Evolutionary conservation across 2,888 invertebrate genomes (phyloP).

Genomic region (Drosophila niveifrons): DNA sequence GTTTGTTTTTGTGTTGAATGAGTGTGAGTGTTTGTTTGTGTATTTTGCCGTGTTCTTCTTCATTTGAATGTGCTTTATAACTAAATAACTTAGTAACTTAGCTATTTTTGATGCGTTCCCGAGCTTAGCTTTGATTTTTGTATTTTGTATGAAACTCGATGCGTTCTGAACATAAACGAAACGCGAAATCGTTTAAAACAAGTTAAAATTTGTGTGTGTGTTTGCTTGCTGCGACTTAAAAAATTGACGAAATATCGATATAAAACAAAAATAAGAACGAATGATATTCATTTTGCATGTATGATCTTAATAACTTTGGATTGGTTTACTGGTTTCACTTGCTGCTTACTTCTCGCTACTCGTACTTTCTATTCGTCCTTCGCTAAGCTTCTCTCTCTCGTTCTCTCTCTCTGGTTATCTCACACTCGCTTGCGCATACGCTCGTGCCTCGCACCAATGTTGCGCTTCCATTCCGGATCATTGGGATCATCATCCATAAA

Average conservation of each 20-base stretch:
- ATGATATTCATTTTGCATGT: slow-evolving; percentile 35
- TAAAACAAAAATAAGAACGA: slow-evolving; percentile 37
- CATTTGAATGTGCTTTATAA: slow-evolving; percentile 52
- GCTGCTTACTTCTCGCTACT: slow-evolving; percentile 5
- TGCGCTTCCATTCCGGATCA: slow-evolving; percentile 92
- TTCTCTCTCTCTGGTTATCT: not conserved
- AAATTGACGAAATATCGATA: slow-evolving; percentile 42
- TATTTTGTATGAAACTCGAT: slow-evolving; percentile 16
- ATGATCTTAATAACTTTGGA: slow-evolving; percentile 51
- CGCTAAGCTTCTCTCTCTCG: not conserved
- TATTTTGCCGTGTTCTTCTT: slow-evolving; percentile 21
- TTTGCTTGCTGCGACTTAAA: slow-evolving; percentile 26
- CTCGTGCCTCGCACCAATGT: slow-evolving; percentile 57
- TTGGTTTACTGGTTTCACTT: slow-evolving; percentile 35
- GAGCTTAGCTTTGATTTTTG: slow-evolving; percentile 18
- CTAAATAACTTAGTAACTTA: slow-evolving; percentile 76
- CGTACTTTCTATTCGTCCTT: not conserved
- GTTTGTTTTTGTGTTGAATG: slow-evolving; percentile 10
- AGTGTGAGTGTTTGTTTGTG: slow-evolving; percentile 21
- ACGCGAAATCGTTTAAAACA: slow-evolving; percentile 55
- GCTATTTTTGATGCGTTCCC: slow-evolving; percentile 35
- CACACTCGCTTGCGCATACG: slow-evolving; percentile 64
- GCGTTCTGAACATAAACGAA: slow-evolving; percentile 25
- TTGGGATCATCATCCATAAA: slow-evolving; percentile 93
- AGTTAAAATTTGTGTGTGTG: slow-evolving; percentile 54